These are phyloP conservation scores for Tanaodytes sp. DNA, from an alignment of 2,888 invertebrate genomes.

Conservation along the genomic window DNA sequence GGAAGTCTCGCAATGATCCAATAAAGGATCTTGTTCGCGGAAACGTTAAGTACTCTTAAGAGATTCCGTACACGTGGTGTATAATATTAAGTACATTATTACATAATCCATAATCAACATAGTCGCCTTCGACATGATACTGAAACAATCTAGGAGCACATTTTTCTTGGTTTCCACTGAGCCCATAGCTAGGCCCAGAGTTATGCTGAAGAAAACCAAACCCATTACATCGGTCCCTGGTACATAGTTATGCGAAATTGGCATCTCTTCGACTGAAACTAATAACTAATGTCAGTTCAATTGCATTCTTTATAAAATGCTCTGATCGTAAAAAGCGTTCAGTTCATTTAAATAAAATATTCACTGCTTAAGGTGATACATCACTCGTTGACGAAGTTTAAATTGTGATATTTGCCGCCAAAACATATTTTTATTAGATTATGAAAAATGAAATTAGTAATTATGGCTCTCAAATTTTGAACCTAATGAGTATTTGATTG, in stretches of 20 bases:
- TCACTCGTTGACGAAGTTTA: no score
- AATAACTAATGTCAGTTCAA: no score
- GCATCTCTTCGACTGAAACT: slow-evolving; percentile 73
- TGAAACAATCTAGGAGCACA: slow-evolving; percentile 88
- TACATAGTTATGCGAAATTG: slow-evolving; percentile 80
- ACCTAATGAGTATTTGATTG: no score
- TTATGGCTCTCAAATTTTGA: no score
- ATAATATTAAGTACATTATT: slow-evolving; percentile 40
- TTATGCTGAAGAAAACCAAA: slow-evolving; percentile 85
- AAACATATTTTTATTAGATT: no score
- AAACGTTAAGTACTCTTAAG: slow-evolving; percentile 25
- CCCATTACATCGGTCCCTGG: slow-evolving; percentile 89
- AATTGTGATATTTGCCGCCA: no score
- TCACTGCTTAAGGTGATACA: no score
- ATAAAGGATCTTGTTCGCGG: slow-evolving; percentile 22
- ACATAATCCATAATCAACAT: slow-evolving; percentile 83
- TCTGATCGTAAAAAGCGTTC: no score
- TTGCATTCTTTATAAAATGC: no score
- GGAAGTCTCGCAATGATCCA: slow-evolving; percentile 35
- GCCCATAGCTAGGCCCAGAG: slow-evolving; percentile 91
- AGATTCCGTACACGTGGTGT: slow-evolving; percentile 15
- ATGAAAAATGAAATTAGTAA: no score
- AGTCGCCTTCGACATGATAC: slow-evolving; percentile 88
- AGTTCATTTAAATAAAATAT: no score
- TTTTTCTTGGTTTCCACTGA: slow-evolving; percentile 84